Base-by-base conservation (phyloP, 2,888 invertebrate species). In the Drosophila atripex region DNA sequence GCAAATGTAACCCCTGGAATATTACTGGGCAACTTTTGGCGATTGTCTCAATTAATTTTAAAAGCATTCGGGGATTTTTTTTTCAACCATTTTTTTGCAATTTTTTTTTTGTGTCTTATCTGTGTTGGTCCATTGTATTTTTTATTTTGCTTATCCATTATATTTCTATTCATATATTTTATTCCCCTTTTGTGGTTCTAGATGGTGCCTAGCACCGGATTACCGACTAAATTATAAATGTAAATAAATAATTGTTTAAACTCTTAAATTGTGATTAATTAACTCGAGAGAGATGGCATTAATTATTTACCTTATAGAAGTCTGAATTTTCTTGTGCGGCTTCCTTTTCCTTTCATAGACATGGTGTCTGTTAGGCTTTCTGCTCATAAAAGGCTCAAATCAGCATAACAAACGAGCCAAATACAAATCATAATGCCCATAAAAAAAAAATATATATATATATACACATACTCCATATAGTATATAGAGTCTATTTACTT, bases 381-480 rank as follows among this genome's bases (percentile, higher is more conserved):
- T 54, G 39, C 28, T 65, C 70, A 77, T 64, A 77, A 79, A 75
- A 80, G 80, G 72, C 77, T 68, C 63, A 80, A 41, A 79, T 85
- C 77, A 85, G 82, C 85, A 77, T 75, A 77, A 75, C 79, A 82
- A 82, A 82, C 73, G 71, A 68, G 70, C 70, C 78, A 74, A 78
- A 80, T 77, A 76, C 60, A 68, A 75, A 66, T 64, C 70, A 74
- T 72, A 74, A 77, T 64, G 71, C 70, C 53, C 77, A 68, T 49
- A 50, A 57, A 57, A 50, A 28, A 60, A 46, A 51, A 49, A 66
- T 56, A 52, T 47, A 38, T 38, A 60, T 50, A 51, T 51, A 66
- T 56, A 52, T 47, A 38, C 38, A 47, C 30, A 28, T 41, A 38
- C 32, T 38, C 30, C 28, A 11, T 50, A 46, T 49, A 58, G 18